phyloP scores from a whole-genome alignment of 2,888 invertebrate genomes.

The Temnothorax rugatulus region DNA sequence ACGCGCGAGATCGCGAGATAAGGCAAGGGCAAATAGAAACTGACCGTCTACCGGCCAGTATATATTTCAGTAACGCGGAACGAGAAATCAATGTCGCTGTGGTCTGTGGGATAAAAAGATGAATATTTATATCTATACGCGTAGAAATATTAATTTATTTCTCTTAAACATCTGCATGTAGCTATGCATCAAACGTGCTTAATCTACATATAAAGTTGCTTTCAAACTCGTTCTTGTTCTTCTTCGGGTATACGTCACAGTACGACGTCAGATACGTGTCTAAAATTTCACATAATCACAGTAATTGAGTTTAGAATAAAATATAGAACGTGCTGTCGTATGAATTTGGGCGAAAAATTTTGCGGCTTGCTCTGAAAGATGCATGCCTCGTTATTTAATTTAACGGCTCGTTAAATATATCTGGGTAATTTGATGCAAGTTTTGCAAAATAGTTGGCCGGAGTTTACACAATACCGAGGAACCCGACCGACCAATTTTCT shows the following conservation, averaged over 20 bases:
- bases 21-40: slow-evolving; percentile 40
- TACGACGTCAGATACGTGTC: neutral
- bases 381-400: slow-evolving; percentile 15
- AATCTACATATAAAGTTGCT: neutral
- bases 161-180: neutral
- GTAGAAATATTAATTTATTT: slow-evolving; percentile 7
- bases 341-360: neutral
- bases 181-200: neutral
- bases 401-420: slow-evolving; percentile 9
- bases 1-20: slow-evolving; percentile 66
- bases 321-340: neutral
- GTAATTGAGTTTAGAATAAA: neutral
- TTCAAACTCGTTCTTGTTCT: neutral
- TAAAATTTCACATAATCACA: neutral
- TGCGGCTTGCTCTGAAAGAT: neutral
- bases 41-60: neutral
- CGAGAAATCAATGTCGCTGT: neutral
- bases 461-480: slow-evolving; percentile 24
- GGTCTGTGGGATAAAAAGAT: neutral
- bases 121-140: neutral
- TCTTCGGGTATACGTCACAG: neutral
- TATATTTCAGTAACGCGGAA: neutral
- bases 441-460: slow-evolving; percentile 26
- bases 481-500: slow-evolving; percentile 41
- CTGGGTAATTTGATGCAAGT: slow-evolving; percentile 10